phyloP scores from a whole-genome alignment of 2,888 invertebrate genomes.

The Opisthograptis luteolata region DNA sequence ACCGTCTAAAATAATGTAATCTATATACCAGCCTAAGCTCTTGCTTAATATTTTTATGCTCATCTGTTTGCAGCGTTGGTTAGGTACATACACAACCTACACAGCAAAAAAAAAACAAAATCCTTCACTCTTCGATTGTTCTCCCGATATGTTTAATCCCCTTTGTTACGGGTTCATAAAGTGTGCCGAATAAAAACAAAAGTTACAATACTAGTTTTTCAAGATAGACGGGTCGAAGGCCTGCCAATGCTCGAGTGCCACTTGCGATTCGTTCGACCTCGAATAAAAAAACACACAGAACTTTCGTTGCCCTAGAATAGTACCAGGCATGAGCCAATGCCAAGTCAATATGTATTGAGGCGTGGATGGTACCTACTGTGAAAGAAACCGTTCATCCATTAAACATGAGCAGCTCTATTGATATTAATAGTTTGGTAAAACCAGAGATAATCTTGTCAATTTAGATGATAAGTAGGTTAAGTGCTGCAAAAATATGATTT shows the following conservation, averaged over 20 bases:
- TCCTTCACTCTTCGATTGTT: constrained; percentile 7
- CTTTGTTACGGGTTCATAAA: constrained; percentile 47
- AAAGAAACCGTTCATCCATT: constrained; percentile 12
- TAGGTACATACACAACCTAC: no score
- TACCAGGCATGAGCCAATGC: constrained; percentile 12
- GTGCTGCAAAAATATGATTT: background rate
- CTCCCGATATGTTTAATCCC: constrained; percentile 29
- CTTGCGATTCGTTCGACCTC: constrained; percentile 68
- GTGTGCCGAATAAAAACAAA: constrained; percentile 73
- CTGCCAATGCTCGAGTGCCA: constrained; percentile 54
- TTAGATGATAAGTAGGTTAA: background rate
- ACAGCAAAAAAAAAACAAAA: background rate
- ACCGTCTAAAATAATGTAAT: no score
- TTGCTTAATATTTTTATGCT: no score
- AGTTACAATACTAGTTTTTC: constrained; percentile 76
- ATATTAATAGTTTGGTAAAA: constrained; percentile 8
- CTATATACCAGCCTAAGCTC: no score
- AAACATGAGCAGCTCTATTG: constrained; percentile 6
- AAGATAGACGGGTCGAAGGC: constrained; percentile 67
- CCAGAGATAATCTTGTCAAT: constrained; percentile 1
- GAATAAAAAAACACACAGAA: constrained; percentile 56
- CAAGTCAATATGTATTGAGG: constrained; percentile 10
- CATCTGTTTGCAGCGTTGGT: no score
- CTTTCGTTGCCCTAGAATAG: constrained; percentile 57
- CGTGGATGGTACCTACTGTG: constrained; percentile 16